Evolutionary conservation across 2,113 vertebrate species (phyloP).

Genomic region (Notarius quadriscutis): DNA sequence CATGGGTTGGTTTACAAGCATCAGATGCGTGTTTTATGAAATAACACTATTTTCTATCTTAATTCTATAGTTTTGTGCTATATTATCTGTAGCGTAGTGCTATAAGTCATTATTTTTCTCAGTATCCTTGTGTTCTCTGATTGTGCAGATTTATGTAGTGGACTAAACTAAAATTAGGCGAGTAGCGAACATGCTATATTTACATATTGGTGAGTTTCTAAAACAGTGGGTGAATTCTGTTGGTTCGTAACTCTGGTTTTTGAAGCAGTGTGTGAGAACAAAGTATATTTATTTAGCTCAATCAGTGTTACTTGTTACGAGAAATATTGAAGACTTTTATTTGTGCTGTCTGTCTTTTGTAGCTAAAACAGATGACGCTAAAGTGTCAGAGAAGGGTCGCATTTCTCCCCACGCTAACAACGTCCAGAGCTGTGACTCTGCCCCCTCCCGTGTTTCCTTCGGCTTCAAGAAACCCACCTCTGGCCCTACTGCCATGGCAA

Average conservation of each 20-base stretch:
- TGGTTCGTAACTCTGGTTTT: background rate
- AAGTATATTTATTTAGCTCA: background rate
- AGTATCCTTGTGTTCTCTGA: background rate
- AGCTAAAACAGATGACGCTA: slow-evolving; percentile 97
- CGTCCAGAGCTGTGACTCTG: slow-evolving; percentile 90
- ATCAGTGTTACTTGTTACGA: background rate
- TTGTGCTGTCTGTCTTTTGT: slow-evolving; percentile 38
- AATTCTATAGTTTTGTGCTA: too few relatives aligned
- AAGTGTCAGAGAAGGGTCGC: slow-evolving; percentile 94
- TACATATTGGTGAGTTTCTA: background rate
- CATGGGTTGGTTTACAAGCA: background rate
- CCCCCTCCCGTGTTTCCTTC: slow-evolving; percentile 83
- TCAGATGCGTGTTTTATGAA: background rate
- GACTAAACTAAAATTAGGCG: background rate
- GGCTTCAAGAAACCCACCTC: slow-evolving; percentile 93
- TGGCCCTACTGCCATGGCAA: background rate
- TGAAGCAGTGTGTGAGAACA: background rate
- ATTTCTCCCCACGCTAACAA: slow-evolving; percentile 84
- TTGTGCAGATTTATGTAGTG: background rate
- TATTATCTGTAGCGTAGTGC: background rate
- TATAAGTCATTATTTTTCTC: background rate
- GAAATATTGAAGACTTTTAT: background rate
- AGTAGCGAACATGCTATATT: background rate
- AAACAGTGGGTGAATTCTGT: background rate
- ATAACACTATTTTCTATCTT: too few relatives aligned